Conservation (phyloP, 2,888 invertebrate species). For the Clanis bilineata region DNA sequence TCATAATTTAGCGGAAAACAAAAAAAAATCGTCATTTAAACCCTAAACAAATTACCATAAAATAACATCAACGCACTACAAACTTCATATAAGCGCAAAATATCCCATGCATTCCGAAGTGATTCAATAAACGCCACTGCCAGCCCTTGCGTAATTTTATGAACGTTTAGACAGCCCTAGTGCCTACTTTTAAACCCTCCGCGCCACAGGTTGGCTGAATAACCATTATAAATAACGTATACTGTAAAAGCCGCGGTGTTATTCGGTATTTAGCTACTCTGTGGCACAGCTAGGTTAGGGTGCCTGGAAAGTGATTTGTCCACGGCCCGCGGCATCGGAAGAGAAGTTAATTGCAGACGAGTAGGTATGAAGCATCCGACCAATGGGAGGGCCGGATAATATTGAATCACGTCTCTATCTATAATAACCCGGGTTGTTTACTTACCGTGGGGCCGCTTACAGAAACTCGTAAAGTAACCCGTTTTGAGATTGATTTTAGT, state of each 20-base stretch:
- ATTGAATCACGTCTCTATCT: constrained; percentile 46
- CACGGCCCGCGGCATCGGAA: constrained; percentile 66
- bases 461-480: constrained; percentile 10
- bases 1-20: no score
- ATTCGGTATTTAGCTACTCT: constrained; percentile 1
- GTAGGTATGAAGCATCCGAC: constrained; percentile 68
- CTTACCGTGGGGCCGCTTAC: constrained; percentile 12
- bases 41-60: constrained; percentile 40
- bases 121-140: constrained; percentile 63
- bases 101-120: constrained; percentile 69
- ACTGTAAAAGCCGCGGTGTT: neutral
- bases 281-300: constrained; percentile 30
- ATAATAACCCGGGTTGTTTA: constrained; percentile 16
- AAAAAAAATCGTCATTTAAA: neutral
- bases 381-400: constrained; percentile 64
- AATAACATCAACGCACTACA: constrained; percentile 45
- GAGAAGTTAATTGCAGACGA: constrained; percentile 66
- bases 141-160: constrained; percentile 62
- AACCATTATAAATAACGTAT: neutral
- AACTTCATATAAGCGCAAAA: constrained; percentile 52
- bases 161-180: constrained; percentile 32
- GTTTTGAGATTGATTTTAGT: constrained; percentile 9
- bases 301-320: constrained; percentile 68
- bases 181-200: constrained; percentile 13
- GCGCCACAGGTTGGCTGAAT: constrained; percentile 2